phyloP scores from a whole-genome alignment of 2,888 invertebrate genomes.

The Xanthia togata region DNA sequence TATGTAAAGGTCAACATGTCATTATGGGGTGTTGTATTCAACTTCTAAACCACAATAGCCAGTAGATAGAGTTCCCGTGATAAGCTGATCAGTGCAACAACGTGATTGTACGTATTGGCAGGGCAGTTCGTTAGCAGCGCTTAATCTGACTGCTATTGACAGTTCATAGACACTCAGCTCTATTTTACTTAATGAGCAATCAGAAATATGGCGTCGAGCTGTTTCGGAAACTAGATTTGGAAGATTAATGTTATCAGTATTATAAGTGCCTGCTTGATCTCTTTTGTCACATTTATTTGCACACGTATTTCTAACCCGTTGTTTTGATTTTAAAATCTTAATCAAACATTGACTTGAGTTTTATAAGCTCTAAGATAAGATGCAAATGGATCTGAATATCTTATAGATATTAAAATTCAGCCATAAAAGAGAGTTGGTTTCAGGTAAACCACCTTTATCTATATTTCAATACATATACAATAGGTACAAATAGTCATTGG shows the following conservation, averaged over 20 bases:
- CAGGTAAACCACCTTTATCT: not conserved
- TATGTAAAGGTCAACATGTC: not conserved
- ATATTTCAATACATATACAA: not conserved
- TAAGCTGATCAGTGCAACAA: constrained; percentile 9
- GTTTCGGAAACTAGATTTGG: constrained; percentile 8
- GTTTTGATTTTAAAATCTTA: not conserved
- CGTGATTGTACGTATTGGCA: constrained; percentile 17
- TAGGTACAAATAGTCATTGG: too few relatives aligned
- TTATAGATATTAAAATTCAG: not conserved
- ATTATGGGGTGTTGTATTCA: not conserved
- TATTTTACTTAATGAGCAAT: constrained; percentile 26
- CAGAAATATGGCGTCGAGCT: constrained; percentile 11
- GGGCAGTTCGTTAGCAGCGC: constrained; percentile 49
- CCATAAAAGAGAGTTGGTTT: not conserved
- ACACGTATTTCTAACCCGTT: not conserved
- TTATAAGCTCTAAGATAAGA: not conserved
- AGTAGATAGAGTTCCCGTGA: not conserved
- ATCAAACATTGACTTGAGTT: not conserved
- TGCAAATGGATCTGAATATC: not conserved
- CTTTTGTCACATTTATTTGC: not conserved
- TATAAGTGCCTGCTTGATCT: not conserved
- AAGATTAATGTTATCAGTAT: not conserved
- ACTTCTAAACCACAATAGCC: not conserved
- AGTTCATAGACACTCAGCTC: not conserved
- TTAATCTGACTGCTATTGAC: constrained; percentile 32